phyloP scores from a whole-genome alignment of 2,797 vertebrate genomes.

The Cyclura pinguis region DNA sequence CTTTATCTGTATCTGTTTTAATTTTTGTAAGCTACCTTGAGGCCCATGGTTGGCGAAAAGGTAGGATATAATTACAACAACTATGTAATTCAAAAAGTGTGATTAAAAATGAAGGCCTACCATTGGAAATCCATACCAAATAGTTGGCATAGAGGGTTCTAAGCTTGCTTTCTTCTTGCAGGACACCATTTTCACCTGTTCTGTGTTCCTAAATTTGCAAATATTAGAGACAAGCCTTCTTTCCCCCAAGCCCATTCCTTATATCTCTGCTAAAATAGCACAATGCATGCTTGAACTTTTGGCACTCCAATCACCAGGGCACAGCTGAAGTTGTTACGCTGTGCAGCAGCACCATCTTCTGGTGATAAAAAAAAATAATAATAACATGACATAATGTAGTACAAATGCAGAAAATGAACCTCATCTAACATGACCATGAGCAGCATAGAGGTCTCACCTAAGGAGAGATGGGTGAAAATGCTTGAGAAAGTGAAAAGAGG shows the following conservation, averaged over 20 bases:
- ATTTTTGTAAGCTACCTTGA: too few species aligned
- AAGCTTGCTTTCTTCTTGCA: not conserved
- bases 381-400: too few species aligned
- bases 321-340: conserved; percentile 20
- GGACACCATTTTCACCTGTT: not conserved
- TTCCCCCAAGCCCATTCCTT: not conserved
- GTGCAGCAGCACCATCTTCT: conserved; percentile 71
- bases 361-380: conserved; percentile 20
- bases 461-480: not conserved
- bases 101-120: not conserved
- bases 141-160: not conserved
- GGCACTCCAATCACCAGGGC: not conserved
- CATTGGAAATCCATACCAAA: not conserved
- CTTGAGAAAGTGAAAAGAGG: not conserved
- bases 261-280: not conserved
- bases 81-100: not conserved
- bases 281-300: not conserved
- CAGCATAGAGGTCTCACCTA: not conserved
- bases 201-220: conserved; percentile 21
- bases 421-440: not conserved
- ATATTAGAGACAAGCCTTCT: conserved; percentile 10
- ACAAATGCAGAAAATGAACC: not conserved
- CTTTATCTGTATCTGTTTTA: too few species aligned
- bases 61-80: not conserved
- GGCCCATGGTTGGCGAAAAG: too few species aligned